Evolutionary conservation across 2,797 vertebrate genomes (phyloP).

Genomic region (Hafferia zeledoni): DNA sequence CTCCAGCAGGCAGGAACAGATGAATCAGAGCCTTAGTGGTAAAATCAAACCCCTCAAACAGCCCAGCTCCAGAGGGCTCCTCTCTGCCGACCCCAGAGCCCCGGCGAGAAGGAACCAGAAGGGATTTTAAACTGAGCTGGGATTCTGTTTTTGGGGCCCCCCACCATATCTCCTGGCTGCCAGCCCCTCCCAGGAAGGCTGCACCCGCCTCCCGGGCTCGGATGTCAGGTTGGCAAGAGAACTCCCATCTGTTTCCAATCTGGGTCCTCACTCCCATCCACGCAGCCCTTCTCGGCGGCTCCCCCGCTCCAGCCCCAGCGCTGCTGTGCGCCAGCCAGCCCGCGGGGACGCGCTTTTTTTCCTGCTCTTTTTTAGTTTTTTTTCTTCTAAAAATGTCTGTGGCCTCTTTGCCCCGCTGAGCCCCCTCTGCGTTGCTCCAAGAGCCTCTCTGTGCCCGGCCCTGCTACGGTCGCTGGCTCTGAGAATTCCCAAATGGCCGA

Average conservation of each 20-base stretch:
- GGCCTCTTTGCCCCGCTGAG: slow-evolving; percentile 30
- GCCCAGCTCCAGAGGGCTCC: background rate
- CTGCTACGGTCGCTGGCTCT: background rate
- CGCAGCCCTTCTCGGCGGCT: slow-evolving; percentile 1
- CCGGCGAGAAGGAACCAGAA: background rate
- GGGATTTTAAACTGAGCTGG: slow-evolving; percentile 43
- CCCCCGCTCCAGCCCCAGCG: slow-evolving; percentile 47
- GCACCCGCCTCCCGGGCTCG: slow-evolving; percentile 59
- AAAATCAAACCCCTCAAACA: slow-evolving; percentile 14
- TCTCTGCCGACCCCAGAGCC: background rate
- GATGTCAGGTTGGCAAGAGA: slow-evolving; percentile 72
- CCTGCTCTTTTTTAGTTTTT: background rate
- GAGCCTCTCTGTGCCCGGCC: background rate
- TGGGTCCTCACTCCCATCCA: slow-evolving; percentile 63
- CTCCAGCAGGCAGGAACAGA: slow-evolving; percentile 44
- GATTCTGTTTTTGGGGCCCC: background rate
- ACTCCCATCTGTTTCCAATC: slow-evolving; percentile 80
- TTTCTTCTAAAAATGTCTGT: slow-evolving; percentile 17
- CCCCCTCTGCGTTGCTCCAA: background rate
- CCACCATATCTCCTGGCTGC: slow-evolving; percentile 27
- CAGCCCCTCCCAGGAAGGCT: slow-evolving; percentile 11
- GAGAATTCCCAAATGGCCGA: slow-evolving; percentile 23
- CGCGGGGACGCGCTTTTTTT: background rate
- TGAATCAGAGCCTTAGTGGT: slow-evolving; percentile 29
- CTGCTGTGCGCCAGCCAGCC: slow-evolving; percentile 5